phyloP scores from a whole-genome alignment of 2,113 vertebrate species.

The Anhinga rufa region DNA sequence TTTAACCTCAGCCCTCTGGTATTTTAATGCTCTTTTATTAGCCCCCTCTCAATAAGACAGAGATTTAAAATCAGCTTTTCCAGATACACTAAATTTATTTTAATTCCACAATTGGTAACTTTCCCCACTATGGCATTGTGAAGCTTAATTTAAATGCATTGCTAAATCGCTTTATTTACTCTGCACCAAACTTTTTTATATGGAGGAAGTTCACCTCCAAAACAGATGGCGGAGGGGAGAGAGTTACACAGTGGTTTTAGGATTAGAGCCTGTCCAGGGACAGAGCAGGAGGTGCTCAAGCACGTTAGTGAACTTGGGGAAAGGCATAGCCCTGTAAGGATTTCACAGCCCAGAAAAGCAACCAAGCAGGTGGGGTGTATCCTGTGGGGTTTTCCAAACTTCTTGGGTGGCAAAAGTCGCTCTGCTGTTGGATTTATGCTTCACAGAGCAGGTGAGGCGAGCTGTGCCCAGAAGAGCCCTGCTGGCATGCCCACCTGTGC shows the following conservation, averaged over 20 bases:
- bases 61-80: not conserved
- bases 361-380: not conserved
- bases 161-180: not conserved
- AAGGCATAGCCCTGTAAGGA: not conserved
- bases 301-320: rapidly evolving
- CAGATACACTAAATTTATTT: not conserved
- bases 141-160: not conserved
- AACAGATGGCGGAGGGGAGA: not conserved
- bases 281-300: not conserved
- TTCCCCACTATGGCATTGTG: not conserved
- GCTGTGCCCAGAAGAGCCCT: not conserved
- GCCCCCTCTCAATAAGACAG: rapidly evolving
- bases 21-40: not conserved
- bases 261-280: not conserved
- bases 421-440: not conserved
- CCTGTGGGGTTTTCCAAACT: not conserved
- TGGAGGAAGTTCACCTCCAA: not conserved
- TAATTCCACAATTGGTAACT: not conserved
- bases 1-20: not conserved
- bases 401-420: not conserved
- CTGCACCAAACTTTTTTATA: not conserved
- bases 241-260: not conserved
- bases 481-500: not conserved
- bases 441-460: not conserved
- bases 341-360: not conserved